Evolutionary conservation across 2,797 vertebrate species (phyloP), one percentile per base, ranked within the genome.

Genomic region (Petrocephalus sullivani): DNA sequence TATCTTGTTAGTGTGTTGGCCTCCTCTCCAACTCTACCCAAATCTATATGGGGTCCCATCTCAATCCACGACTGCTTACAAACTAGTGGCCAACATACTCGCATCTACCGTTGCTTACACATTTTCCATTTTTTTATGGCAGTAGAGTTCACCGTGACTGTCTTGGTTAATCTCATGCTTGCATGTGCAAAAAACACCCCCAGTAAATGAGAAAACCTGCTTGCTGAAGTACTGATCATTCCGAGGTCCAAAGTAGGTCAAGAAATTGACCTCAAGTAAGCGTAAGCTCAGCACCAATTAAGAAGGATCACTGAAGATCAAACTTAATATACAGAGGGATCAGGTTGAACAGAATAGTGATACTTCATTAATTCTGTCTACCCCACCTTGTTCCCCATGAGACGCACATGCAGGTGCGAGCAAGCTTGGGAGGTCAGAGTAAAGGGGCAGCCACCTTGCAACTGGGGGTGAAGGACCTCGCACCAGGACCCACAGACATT

Each of bases 181-280:
- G 90, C 64, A 64, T 3, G 23, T n/a, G 28, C 46, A 21, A n/a
- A 23, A 64, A 49, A 57, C 33, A 88, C 75, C 21, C 33, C 3
- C 33, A 21, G 12, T n/a, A 10, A 58, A 33, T 57, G 16, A 21
- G 56, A 87, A 90, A 88, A 89, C 60, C 91, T 82, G 88, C 89
- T 90, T 41, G 89, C 85, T 89, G 87, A 60, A 21, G 23, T 67
- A 89, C 87, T 82, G 86, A 88, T 78, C 87, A 87, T 60, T 37
- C 88, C 89, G 46, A 33, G 88, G 87, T 67, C 88, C 87, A 89
- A 92, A 91, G 87, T 91, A 92, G 92, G 91, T 91, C 91, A 88
- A 85, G 87, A 88, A 91, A 88, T 67, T 90, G 89, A 92, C 91
- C 91, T 89, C 91, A 91, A 91, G 91, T 85, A 87, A 88, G 87